Evolutionary conservation across 2,797 vertebrate genomes (phyloP), one percentile per base, ranked within the genome.

Genomic region (Epinephelus coioides): DNA sequence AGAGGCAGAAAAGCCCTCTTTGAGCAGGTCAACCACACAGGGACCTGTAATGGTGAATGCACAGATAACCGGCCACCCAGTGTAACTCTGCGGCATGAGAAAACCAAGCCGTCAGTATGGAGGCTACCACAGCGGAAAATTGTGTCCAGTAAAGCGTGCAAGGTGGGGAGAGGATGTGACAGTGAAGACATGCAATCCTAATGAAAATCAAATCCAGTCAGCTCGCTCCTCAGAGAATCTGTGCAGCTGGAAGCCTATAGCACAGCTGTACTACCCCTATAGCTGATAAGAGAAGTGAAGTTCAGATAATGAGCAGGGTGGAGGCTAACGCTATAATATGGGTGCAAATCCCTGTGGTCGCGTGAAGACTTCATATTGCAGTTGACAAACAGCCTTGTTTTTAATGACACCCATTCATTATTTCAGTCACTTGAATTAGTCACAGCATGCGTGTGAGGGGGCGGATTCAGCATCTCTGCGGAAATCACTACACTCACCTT

Each of bases 201-300:
- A 95, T 95, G 93, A 94, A 95, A 95, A 95, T 94, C 92, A 91
- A 93, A 95, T 90, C 83, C 91, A 91, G 89, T 82, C 92, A 78
- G 82, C 86, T 90, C 43, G 23, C 85, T 80, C 59, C 78, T 82
- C 51, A 1, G 74, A 79, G 72, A 72, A 77, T 85, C 63, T 84
- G 27, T 56, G 69, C 25, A 3, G 78, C 83, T 80, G 81, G 53
- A 78, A 77, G 65, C 74, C 76, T 79, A 68, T 76, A 82, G 84
- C 55, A 7, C 38, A 15, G 19, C 80, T 40, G 75, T 30, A 69
- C 46, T 65, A 54, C 66, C 60, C 66, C 75, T 76, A 62, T 65
- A 40, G 81, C 82, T 73, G 87, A 91, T 87, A 87, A 76, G 70
- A 74, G 66, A 70, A 74, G 82, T 74, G 56, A 69, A 43, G 82